These are phyloP conservation scores for Trichechus manatus DNA, from an alignment of 2,113 vertebrate species.

Conservation along the genomic window DNA sequence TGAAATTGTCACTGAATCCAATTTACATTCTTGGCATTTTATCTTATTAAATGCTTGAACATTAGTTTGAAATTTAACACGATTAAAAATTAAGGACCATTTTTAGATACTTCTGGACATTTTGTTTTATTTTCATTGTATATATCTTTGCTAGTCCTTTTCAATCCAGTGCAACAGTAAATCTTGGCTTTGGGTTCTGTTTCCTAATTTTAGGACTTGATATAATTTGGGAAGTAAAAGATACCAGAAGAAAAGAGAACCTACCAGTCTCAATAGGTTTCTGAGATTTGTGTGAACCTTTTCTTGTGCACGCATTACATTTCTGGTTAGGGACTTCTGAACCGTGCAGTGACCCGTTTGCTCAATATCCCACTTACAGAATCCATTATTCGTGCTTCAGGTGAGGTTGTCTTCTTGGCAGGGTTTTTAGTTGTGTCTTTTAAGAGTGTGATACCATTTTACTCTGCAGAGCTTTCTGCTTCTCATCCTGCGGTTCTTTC, in stretches of 20 bases:
- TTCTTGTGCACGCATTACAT: background rate
- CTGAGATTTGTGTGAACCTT: background rate
- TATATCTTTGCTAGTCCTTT: background rate
- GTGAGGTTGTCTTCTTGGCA: background rate
- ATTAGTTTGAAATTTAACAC: background rate
- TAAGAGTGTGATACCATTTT: background rate
- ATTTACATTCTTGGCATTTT: background rate
- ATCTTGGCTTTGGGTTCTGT: background rate
- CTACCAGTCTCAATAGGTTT: background rate
- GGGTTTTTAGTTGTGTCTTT: conserved; percentile 32
- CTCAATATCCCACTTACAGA: conserved; percentile 6
- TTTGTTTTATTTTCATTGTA: background rate
- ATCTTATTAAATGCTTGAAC: conserved; percentile 11
- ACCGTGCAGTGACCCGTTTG: background rate
- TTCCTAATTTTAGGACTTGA: background rate
- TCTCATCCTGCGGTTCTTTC: background rate
- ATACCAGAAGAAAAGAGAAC: background rate
- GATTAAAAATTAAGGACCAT: background rate
- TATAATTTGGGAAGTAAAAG: background rate
- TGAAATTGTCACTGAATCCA: background rate
- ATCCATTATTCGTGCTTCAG: background rate
- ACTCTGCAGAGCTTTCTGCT: background rate
- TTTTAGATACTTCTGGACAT: background rate
- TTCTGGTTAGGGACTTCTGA: conserved; percentile 2
- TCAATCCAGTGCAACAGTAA: background rate